A percentile compares a stretch with the other conserved stretches of the same genome.
Conservation (phyloP, 2,113 vertebrate species). For the Sorex fumeus region DNA sequence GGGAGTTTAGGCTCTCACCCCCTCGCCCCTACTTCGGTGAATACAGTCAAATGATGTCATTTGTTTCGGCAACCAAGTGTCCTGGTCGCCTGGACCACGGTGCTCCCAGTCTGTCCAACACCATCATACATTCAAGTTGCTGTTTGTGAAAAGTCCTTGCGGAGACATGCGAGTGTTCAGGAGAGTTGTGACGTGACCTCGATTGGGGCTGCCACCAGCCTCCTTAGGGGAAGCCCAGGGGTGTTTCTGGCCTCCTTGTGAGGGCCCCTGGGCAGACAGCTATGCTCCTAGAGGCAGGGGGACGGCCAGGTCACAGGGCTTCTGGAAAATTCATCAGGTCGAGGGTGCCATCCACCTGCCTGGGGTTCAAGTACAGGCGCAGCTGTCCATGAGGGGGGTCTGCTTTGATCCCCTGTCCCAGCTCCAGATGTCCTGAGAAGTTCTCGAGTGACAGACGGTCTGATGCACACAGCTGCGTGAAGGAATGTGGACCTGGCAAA, state of each 20-base stretch:
- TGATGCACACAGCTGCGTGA: no score
- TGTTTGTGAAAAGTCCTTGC: neutral
- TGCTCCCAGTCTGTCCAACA: neutral
- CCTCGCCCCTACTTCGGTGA: neutral
- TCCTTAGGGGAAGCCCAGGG: neutral
- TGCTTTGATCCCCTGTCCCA: neutral
- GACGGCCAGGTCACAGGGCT: neutral
- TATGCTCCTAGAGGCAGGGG: no score
- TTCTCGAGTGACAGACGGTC: no score
- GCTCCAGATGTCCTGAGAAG: no score
- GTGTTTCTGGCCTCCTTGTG: neutral
- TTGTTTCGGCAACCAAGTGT: neutral
- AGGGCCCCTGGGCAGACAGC: neutral
- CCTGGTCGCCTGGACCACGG: neutral
- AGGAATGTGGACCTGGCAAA: no score
- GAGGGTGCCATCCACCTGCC: neutral
- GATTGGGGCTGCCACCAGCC: neutral
- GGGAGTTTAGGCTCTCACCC: slow-evolving; percentile 22
- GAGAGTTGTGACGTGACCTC: neutral
- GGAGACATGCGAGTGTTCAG: neutral
- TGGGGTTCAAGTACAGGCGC: neutral
- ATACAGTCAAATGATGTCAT: neutral
- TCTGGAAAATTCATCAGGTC: neutral
- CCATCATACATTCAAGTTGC: slow-evolving; percentile 62
- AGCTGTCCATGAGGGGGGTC: neutral